Percentiles rank a stretch among this genome's conserved stretches.
phyloP scores from a whole-genome alignment of 2,888 invertebrate genomes.

The Tetramorium bicarinatum region DNA sequence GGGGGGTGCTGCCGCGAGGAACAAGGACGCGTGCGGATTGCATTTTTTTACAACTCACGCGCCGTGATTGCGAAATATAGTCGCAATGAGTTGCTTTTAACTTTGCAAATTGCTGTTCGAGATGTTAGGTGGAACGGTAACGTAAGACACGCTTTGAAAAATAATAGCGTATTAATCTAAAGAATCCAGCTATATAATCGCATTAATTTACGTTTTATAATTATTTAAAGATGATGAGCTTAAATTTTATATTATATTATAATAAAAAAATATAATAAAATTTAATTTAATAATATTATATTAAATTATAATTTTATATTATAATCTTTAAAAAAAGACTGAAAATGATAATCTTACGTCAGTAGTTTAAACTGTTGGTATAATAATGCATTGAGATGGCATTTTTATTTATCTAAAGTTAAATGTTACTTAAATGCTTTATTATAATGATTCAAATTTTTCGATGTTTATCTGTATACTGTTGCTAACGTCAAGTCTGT shows the following conservation, averaged over 20 bases:
- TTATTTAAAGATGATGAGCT: not conserved
- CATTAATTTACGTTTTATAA: not conserved
- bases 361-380: not conserved
- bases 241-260: not conserved
- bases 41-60: conserved; percentile 52
- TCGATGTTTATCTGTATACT: not conserved
- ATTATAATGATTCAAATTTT: conserved; percentile 11
- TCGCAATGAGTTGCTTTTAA: conserved; percentile 41
- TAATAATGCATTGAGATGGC: not conserved
- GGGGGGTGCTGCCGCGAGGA: conserved; percentile 36
- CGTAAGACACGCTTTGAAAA: conserved; percentile 19
- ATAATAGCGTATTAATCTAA: not conserved
- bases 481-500: not conserved
- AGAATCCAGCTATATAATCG: not conserved
- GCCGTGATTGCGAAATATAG: conserved; percentile 47
- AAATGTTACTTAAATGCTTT: not conserved
- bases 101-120: conserved; percentile 44
- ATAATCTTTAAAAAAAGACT: not conserved
- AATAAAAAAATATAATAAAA: no score
- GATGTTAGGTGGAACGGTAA: not conserved
- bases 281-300: no score
- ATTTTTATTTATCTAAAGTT: not conserved
- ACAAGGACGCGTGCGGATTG: conserved; percentile 54
- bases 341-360: not conserved
- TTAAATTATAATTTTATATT: not conserved